phyloP scores from a whole-genome alignment of 1,140 invertebrate species.

The Mya arenaria region DNA sequence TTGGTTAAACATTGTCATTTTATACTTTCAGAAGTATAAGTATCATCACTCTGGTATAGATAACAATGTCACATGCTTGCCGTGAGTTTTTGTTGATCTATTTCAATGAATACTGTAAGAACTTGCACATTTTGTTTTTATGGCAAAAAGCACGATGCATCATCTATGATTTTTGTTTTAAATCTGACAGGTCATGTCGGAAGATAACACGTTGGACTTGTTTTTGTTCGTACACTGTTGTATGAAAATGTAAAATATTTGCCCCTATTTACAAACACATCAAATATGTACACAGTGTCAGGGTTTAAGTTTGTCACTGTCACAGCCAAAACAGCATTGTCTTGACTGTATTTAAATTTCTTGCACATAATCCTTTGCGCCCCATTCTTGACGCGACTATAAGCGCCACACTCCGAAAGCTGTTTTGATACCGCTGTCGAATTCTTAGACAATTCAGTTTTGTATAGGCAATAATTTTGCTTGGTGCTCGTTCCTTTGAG shows the following conservation, averaged over 20 bases:
- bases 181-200: too few species aligned
- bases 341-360: slow-evolving; percentile 64
- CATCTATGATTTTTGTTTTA: too few species aligned
- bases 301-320: slow-evolving; percentile 70
- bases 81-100: too few species aligned
- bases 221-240: slow-evolving; percentile 66
- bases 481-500: slow-evolving; percentile 74
- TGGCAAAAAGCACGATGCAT: too few species aligned
- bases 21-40: too few species aligned
- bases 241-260: slow-evolving; percentile 73
- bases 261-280: slow-evolving; percentile 74
- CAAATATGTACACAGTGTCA: slow-evolving; percentile 74
- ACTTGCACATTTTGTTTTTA: too few species aligned
- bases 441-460: slow-evolving; percentile 53
- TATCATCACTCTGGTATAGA: too few species aligned
- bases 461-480: slow-evolving; percentile 78
- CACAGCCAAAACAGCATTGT: slow-evolving; percentile 67
- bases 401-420: slow-evolving; percentile 41
- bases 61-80: too few species aligned
- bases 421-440: slow-evolving; percentile 25
- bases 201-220: slow-evolving; percentile 57
- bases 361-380: slow-evolving; percentile 70
- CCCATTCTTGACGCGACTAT: slow-evolving; percentile 28
- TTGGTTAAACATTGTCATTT: too few species aligned
- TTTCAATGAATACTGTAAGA: too few species aligned